A percentile compares a stretch with the other conserved stretches of the same genome.
Evolutionary conservation across 2,113 vertebrate species (phyloP).

Genomic region (Callithrix jacchus): DNA sequence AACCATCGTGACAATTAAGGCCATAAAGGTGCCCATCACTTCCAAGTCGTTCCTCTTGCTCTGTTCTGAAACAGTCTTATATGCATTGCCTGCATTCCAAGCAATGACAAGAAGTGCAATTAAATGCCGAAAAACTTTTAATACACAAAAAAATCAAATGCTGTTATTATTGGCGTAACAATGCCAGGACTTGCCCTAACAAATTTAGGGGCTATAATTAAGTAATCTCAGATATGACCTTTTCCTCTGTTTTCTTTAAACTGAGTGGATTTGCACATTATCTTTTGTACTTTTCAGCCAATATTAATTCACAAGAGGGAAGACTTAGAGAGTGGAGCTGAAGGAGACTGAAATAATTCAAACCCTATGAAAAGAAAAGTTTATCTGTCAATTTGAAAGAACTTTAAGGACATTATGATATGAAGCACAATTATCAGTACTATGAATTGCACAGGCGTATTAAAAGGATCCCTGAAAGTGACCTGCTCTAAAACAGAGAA

Average conservation of each 20-base stretch:
- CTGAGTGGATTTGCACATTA: constrained; percentile 64
- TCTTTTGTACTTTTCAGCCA: constrained; percentile 83
- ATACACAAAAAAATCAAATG: constrained; percentile 35
- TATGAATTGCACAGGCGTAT: constrained; percentile 89
- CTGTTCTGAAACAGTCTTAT: neutral
- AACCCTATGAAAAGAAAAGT: constrained; percentile 78
- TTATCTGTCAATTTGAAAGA: constrained; percentile 85
- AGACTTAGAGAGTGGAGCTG: constrained; percentile 81
- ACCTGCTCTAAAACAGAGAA: constrained; percentile 88
- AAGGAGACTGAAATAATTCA: constrained; percentile 86
- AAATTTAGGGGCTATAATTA: constrained; percentile 85
- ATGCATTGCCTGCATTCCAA: neutral
- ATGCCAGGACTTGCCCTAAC: constrained; percentile 46
- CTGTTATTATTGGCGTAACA: constrained; percentile 40
- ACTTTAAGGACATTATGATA: constrained; percentile 84
- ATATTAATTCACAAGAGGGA: constrained; percentile 83
- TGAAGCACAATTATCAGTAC: constrained; percentile 83
- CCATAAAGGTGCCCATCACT: neutral
- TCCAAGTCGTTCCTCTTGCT: neutral
- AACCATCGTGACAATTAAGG: too few relatives aligned
- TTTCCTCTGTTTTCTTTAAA: constrained; percentile 72
- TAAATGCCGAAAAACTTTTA: constrained; percentile 24
- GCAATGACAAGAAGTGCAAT: neutral
- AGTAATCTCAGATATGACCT: constrained; percentile 64
- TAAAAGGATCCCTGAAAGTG: constrained; percentile 89